phyloP scores from a whole-genome alignment of 1,140 invertebrate genomes.

The Aporrectodea caliginosa region DNA sequence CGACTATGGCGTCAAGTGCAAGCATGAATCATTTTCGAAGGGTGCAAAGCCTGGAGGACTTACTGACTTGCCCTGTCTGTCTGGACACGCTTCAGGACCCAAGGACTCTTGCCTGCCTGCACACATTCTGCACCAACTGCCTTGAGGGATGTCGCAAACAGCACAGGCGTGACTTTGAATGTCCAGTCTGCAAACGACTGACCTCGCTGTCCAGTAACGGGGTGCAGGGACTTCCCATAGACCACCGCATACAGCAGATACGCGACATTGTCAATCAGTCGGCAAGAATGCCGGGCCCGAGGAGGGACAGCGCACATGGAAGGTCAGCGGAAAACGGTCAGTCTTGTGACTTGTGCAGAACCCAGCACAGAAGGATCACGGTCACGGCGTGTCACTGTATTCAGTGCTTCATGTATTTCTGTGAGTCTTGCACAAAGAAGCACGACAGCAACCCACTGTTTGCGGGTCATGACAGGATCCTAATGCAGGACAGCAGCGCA shows the following conservation, averaged over 20 bases:
- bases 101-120: conserved; percentile 42
- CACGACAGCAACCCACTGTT: conserved; percentile 29
- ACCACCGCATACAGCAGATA: conserved; percentile 32
- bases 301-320: not conserved
- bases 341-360: conserved; percentile 27
- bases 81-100: conserved; percentile 42
- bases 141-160: conserved; percentile 55
- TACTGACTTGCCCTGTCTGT: conserved; percentile 44
- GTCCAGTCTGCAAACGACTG: conserved; percentile 29
- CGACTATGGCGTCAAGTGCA: too few relatives aligned
- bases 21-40: too few relatives aligned
- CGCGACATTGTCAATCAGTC: conserved; percentile 25
- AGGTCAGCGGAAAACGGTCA: not conserved
- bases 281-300: too few relatives aligned
- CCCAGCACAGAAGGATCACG: not conserved
- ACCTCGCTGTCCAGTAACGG: conserved; percentile 16
- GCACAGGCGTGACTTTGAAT: conserved; percentile 27
- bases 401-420: conserved; percentile 32
- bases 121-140: conserved; percentile 57
- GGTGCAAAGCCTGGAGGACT: conserved; percentile 27
- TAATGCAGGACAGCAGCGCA: conserved; percentile 16
- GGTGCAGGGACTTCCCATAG: conserved; percentile 27
- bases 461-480: conserved; percentile 20
- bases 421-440: conserved; percentile 21
- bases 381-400: conserved; percentile 16